Evolutionary conservation across 1,140 invertebrate species (phyloP).

Genomic region (Lycorma delicatula): DNA sequence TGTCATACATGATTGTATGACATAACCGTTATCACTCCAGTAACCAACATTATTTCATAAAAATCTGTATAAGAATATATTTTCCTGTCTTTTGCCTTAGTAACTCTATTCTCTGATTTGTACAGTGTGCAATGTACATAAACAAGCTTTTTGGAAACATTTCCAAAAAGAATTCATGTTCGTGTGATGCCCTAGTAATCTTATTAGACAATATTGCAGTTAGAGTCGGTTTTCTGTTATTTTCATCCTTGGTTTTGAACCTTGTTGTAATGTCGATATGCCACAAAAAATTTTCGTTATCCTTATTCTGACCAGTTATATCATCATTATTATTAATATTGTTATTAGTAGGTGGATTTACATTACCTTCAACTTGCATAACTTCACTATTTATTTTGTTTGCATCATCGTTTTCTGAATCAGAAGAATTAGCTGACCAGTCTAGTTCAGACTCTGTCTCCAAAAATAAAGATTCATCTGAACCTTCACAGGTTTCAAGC

Average conservation of each 20-base stretch:
- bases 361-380: too few relatives aligned
- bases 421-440: too few relatives aligned
- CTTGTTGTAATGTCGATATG: background rate
- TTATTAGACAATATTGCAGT: background rate
- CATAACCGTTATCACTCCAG: conserved; percentile 16
- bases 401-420: too few relatives aligned
- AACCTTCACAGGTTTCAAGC: too few relatives aligned
- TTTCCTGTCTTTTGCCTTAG: conserved; percentile 3
- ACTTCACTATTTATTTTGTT: too few relatives aligned
- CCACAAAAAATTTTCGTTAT: background rate
- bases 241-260: background rate
- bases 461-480: too few relatives aligned
- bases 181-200: background rate
- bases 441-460: too few relatives aligned
- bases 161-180: background rate
- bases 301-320: background rate
- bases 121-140: conserved; percentile 11
- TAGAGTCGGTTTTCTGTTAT: background rate
- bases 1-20: conserved; percentile 19
- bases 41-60: conserved; percentile 17
- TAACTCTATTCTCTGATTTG: background rate
- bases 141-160: conserved; percentile 15
- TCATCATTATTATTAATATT: too few relatives aligned
- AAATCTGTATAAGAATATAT: background rate
- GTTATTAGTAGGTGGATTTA: too few relatives aligned